phyloP scores from a whole-genome alignment of 1,140 invertebrate genomes.

The Andricus grossulariae region DNA sequence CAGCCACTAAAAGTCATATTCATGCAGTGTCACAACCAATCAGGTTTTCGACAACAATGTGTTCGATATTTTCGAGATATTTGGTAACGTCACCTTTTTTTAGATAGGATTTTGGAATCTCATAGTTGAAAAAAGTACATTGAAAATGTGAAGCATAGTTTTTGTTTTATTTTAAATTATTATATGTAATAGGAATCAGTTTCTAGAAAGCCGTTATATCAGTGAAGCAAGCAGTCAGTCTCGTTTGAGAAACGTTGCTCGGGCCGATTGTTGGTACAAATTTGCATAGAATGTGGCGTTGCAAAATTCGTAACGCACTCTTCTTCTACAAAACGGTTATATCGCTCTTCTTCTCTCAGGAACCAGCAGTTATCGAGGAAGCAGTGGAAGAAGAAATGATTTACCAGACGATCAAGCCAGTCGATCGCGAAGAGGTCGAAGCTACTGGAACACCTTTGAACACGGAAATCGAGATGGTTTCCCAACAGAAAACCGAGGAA shows the following conservation, averaged over 20 bases:
- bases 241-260: constrained; percentile 59
- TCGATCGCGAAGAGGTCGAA: constrained; percentile 58
- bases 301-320: constrained; percentile 65
- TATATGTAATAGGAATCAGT: not conserved
- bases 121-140: not conserved
- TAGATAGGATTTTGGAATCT: too few relatives aligned
- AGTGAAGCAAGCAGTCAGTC: constrained; percentile 24
- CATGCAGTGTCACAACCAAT: too few relatives aligned
- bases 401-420: constrained; percentile 54
- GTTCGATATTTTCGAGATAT: too few relatives aligned
- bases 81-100: too few relatives aligned
- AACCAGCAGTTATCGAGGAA: constrained; percentile 66
- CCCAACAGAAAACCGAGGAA: constrained; percentile 40
- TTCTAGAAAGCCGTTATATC: constrained; percentile 1
- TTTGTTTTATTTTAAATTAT: not conserved
- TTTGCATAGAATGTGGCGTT: constrained; percentile 74
- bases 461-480: constrained; percentile 44
- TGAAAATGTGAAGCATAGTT: not conserved
- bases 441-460: constrained; percentile 44
- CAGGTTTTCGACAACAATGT: too few relatives aligned
- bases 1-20: too few relatives aligned
- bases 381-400: constrained; percentile 46
- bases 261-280: constrained; percentile 43
- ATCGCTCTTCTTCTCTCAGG: constrained; percentile 57
- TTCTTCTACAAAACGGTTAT: constrained; percentile 52